Base-by-base conservation (phyloP, 2,888 invertebrate species). In the Cactoblastis cactorum region DNA sequence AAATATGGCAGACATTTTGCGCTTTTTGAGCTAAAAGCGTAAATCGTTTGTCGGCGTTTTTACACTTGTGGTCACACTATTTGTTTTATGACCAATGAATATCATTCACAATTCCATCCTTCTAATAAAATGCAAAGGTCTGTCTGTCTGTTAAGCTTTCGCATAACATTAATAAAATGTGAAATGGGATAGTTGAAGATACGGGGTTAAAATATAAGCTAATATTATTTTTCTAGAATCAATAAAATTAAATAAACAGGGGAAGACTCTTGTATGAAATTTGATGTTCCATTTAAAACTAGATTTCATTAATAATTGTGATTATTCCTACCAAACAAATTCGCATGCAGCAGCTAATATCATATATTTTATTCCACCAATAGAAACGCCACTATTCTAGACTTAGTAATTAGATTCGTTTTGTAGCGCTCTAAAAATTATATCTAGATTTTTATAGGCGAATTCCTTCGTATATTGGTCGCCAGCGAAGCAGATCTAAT, bases 1-100 rank as follows among this genome's bases (percentile, higher is more conserved):
- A 49, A 41, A 49, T 49, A 49, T 41, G 34, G 19, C 19, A 24
- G 22, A 48, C 12, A 12, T 43, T 49, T 18, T 41, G 39, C 28
- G 38, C 48, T n/a, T 33, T 39, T 39, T 28, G 12, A 49, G 12
- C 41, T 11, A 32, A 49, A 41, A 41, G 12, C 33, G 22, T 41
- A 41, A 28, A 9, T 45, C 18, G 45, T 50, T 53, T 50, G 53
- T 53, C 55, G 24, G 45, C 49, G 19, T 55, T 55, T 47, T 50
- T 47, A 35, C 18, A 33, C n/a, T 32, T 62, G 67, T 41, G 62
- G 66, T 65, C 37, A 32, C 41, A 17, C 33, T 62, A 56, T 65
- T 65, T 65, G 60, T 58, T 60, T 43, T 57, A 53, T 47, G 35
- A 41, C 24, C 53, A 34, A 58, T 52, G 49, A 49, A 52, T 37